Evolutionary conservation across 2,113 vertebrate genomes (phyloP), one percentile per base, ranked within the genome.

Genomic region (Pelodiscus sinensis): DNA sequence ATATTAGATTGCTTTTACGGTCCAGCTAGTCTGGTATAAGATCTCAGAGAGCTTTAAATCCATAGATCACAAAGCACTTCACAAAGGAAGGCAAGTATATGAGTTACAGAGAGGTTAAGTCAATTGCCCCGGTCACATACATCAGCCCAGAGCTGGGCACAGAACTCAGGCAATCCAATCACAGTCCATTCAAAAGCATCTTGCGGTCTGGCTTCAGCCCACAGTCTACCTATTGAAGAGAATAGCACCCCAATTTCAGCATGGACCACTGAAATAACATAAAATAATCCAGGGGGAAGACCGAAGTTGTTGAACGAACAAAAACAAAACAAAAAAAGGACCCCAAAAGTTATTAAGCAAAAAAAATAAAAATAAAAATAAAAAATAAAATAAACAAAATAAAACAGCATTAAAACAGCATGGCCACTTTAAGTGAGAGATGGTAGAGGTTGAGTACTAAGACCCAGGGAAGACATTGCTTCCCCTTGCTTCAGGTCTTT

Each of bases 1-100:
- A 95, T 96, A 95, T 95, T 90, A 96, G 96, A 82, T 96, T 95
- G 94, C 94, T 89, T 87, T 2, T 4, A 77, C 27, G 44, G 14
- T 13, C 92, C 84, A 71, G 50, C 2, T 4, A 79, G 29, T 25
- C 79, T 31, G 29, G 24, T 13, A 44, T 9, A 54, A 71, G 31
- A 18, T 68, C 29, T 50, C n/a, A 6, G 54, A 12, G 24, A 78
- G 21, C 31, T 44, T 13, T 35, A 82, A 50, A 87, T 58, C 24
- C 57, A n/a, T 68, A 68, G 62, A 9, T 68, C 31, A 18, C 62
- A 68, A 68, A 68, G 18, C 65, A 71, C 65, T 71, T 35, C 35
- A 21, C 9, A 71, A 35, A n/a, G 31, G 31, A n/a, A n/a, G 65
- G 65, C n/a, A 71, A 71, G 9, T 35, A 10, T 21, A n/a, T 21